Base-by-base conservation (phyloP, 92 coral and sea anemone species). In the Scolanthus callimorphus region DNA sequence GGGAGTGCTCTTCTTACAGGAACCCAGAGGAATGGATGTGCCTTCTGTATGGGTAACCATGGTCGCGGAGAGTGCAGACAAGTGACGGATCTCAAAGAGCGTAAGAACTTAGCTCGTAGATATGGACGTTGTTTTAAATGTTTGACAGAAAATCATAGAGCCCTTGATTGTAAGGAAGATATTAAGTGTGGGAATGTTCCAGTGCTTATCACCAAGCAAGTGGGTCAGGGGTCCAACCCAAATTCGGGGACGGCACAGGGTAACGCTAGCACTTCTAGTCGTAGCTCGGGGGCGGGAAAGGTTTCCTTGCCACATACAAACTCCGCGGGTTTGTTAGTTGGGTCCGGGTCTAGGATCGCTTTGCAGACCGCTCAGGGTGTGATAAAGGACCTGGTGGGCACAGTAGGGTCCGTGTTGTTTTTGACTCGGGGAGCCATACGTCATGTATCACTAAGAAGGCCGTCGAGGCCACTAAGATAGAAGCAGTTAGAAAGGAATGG, bases 321-420 rank as follows among this genome's bases (percentile, higher is more conserved):
- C 38, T 48, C 75, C 29, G 53, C 53, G 34, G 31, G 60, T 38
- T 23, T 68, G 20, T 57, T 39, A 20, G 75, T 68, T 2, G 55
- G 75, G 20, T 34, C 43, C 15, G 38, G 69, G 22, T 31, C n/a
- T 49, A 55, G 56, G 29, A 63, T 73, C 45, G 74, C 73, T 25
- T 52, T 63, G 39, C 71, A 73, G 41, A 72, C 79, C 28, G 79
- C 72, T 19, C 67, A 63, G 48, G 80, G 57, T 19, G 12, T 51
- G 17, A 54, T 73, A 31, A 43, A 55, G 31, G 66, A 65, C 8
- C 37, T 39, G 9, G 34, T 31, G 51, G 43, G 37, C 44, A 73
- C 39, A 29, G 49, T 24, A 26, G 59, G 29, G 25, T 60, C n/a
- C n/a, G 83, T n/a, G 63, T 76, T 37, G 15, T 67, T 49, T 67